Evolutionary conservation across 2,797 vertebrate genomes (phyloP).

Genomic region (Tenualosa ilisha): DNA sequence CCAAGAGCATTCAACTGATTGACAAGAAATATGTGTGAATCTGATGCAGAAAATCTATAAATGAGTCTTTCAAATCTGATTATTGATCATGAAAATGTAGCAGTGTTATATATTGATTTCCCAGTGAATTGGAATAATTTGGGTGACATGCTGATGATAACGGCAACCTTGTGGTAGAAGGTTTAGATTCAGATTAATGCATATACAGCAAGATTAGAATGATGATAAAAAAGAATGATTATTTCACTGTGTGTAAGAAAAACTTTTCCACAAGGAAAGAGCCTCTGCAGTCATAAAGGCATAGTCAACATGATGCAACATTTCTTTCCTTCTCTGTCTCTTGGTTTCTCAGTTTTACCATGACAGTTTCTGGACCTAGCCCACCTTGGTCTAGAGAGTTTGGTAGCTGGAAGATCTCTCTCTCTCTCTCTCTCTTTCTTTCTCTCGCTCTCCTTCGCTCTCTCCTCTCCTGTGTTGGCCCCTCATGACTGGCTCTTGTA

Average conservation of each 20-base stretch:
- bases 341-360: neutral
- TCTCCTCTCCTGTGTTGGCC: slow-evolving; percentile 51
- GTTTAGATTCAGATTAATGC: neutral
- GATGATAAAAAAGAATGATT: neutral
- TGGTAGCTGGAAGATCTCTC: neutral
- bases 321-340: neutral
- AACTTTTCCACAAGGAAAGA: neutral
- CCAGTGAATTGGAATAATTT: neutral
- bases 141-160: neutral
- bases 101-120: neutral
- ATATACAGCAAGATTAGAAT: neutral
- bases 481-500: slow-evolving; percentile 70
- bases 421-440: slow-evolving; percentile 16
- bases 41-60: neutral
- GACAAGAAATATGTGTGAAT: neutral
- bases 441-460: neutral
- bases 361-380: neutral
- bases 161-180: neutral
- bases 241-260: neutral
- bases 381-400: neutral
- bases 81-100: neutral
- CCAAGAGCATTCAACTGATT: neutral
- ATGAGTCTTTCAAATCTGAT: no score
- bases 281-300: neutral
- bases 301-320: neutral